Evolutionary conservation across 2,888 invertebrate genomes (phyloP), one percentile per base, ranked within the genome.

Genomic region (Amphipyra tragopoginis): DNA sequence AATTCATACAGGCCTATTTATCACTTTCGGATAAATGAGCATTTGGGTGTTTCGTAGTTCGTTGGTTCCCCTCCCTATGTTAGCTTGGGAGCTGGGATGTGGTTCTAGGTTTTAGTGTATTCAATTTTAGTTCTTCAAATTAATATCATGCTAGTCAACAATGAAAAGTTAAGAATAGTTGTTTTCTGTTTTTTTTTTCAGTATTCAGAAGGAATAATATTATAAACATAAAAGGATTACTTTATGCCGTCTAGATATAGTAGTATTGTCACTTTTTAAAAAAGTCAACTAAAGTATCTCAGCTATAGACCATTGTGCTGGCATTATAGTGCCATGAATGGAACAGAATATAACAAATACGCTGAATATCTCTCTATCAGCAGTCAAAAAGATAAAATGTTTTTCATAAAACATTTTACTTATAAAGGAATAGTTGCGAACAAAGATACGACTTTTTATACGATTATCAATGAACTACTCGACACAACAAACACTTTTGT

Each of bases 1-100:
- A 85, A 90, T 88, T 91, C 92, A 90, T 88, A 85, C 81, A 78
- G 75, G 83, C 81, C 89, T 92, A 93, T 93, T 92, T 93, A 93
- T 93, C 92, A 93, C 88, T 90, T 90, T 86, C 88, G 83, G 87
- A 89, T 90, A 92, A 90, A 91, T 89, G 90, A 91, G 83, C 90
- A 89, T 88, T 88, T 82, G 85, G 84, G 83, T 82, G 85, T 68
- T 83, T 79, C 79, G 81, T 77, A 81, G 83, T 80, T 81, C 79
- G 80, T 59, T 79, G 83, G 80, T 66, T 81, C 81, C 81, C 71
- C 81, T 75, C 70, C 68, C 65, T 60, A 62, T 62, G 56, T 34
- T 75, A 79, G 79, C 45, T 1, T 49, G 51, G 45, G 82, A 75
- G 81, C 44, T 65, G 47, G 26, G 29, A 34, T 51, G 4, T 11